Evolutionary conservation across 2,888 invertebrate species (phyloP), one percentile per base, ranked within the genome.

Genomic region (Yponomeuta cagnagella): DNA sequence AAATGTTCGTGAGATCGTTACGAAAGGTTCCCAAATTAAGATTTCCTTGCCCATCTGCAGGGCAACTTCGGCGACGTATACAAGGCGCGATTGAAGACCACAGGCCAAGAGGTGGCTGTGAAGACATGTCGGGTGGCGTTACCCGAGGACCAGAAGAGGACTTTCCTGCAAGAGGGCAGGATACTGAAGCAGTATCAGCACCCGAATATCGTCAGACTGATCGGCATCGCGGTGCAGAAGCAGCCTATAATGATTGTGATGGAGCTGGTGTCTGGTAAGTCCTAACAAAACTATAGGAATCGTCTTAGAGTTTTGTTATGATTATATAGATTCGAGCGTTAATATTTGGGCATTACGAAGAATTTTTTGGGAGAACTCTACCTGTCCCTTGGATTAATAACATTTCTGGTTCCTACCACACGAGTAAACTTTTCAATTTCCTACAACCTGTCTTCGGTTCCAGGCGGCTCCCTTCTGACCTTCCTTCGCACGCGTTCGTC

Each of bases 211-310:
- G 99, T 99, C 63, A 95, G 97, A 81, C 94, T 99, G 63, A 98
- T 98, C 77, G 99, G 99, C 48, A 98, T 99, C 78, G 99, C 98
- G 78, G 98, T 98, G 74, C 98, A 98, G 87, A 97, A 98, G 82
- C 98, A 98, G 80, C 99, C 99, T 0, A 98, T 99, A 72, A 98
- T 99, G 98, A 98, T 99, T 80, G 98, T 99, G 52, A 99, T 99
- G 99, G 99, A 99, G 91, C 94, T 98, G 73, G 98, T 98, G 68
- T 95, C 96, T 76, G 96, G 96, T 96, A 83, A 82, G 79, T 65
- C 23, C 23, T 23, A 23, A 23, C 23, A 23, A 23, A 23, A 23
- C 23, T 23, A 23, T 23, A 23, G 23, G 23, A 23, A 5, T 43
- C 8, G 9, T 43, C 43, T 6, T 43, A 43, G 43, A 43, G 43